Evolutionary conservation across 1,140 invertebrate species (phyloP), one percentile per base, ranked within the genome.

Genomic region (Nasonia giraulti): DNA sequence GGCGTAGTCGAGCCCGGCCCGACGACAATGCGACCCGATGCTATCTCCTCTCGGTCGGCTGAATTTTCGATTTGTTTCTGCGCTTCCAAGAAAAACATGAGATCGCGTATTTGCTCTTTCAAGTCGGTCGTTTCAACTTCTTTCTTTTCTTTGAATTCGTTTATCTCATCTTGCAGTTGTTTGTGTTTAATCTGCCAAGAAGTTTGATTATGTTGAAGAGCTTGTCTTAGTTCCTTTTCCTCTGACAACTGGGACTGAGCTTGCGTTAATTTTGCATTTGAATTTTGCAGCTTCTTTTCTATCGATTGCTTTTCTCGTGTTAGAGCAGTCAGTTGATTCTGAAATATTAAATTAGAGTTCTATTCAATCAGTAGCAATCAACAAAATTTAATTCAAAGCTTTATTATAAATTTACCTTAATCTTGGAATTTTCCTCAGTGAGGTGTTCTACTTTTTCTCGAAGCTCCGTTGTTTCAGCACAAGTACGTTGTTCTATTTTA

Each of bases 41-140:
- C 94, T 83, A 97, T 95, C 89, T 97, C 96, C 68, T 96, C 95
- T 76, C 94, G 94, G 23, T 95, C 86, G 17, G 93, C 93, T 0
- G 95, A 95, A 85, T 95, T 94, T 85, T 94, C 94, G 86, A 96
- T 95, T 86, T 94, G 93, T 31, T 96, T 94, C 89, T 97, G 96
- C 12, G 98, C 98, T 88, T 99, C 97, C 80, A 99, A 94, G 91
- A 96, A 99, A 93, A 99, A 98, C 98, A 99, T 99, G 1, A 99
- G 93, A 94, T 99, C 98, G 17, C 97, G 94, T 0, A 99, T 93
- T 93, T 99, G 98, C 87, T 99, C 98, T 88, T 96, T 95, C 12
- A 99, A 93, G 20, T 98, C 98, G 0, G 90, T 85, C 2, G 98
- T 94, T 94, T 98, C 96, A 87, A 94, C 90, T 75, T 97, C 95